These are phyloP conservation scores for Orthosia incerta DNA, from an alignment of 2,888 invertebrate species.

Conservation along the genomic window DNA sequence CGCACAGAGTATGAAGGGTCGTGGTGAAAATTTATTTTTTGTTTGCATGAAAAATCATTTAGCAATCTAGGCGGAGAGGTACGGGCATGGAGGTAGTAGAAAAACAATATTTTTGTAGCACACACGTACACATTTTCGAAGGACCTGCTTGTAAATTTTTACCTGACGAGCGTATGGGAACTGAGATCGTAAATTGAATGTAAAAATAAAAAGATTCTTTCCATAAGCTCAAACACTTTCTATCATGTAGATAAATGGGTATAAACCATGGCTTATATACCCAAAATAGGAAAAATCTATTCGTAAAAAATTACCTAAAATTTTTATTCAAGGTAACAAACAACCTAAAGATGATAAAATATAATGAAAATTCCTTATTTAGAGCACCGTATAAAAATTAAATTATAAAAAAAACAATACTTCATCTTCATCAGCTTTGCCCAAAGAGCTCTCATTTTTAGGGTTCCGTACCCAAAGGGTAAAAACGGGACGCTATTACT, in stretches of 20 bases:
- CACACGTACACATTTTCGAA: neutral
- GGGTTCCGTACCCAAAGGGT: no score
- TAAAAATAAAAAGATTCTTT: neutral
- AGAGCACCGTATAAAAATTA: neutral
- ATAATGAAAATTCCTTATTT: neutral
- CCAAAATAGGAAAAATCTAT: no score
- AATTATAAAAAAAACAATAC: neutral
- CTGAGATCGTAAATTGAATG: neutral
- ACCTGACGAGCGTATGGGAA: neutral
- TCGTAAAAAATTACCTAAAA: neutral
- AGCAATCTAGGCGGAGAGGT: neutral
- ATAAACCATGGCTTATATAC: no score
- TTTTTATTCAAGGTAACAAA: no score
- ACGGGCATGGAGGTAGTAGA: neutral
- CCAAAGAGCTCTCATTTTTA: neutral
- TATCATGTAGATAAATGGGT: neutral
- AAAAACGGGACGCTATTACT: no score
- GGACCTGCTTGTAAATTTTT: neutral
- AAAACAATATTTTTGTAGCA: slow-evolving; percentile 4
- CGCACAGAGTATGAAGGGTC: neutral
- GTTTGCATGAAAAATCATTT: neutral
- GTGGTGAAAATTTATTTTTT: neutral
- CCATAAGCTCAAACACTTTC: neutral
- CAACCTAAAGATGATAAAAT: no score
- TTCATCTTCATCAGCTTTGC: neutral